Percentiles rank a stretch among this genome's conserved stretches.
phyloP scores from a whole-genome alignment of 2,797 vertebrate species.

The Netta rufina region DNA sequence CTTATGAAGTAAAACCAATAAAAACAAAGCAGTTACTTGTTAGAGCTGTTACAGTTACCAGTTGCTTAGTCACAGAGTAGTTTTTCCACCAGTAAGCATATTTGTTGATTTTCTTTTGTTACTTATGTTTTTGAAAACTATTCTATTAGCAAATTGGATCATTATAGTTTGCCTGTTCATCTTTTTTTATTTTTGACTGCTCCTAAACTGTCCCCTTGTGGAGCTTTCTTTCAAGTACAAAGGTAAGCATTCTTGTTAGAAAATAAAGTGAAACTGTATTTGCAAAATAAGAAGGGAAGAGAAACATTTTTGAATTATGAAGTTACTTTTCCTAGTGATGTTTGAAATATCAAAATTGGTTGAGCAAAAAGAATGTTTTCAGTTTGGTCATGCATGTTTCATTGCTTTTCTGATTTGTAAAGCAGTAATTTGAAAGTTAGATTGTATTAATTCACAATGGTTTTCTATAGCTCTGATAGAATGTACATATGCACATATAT shows the following conservation, averaged over 20 bases:
- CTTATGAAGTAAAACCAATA: not conserved
- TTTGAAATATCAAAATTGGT: not conserved
- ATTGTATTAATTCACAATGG: not conserved
- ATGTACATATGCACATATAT: not conserved
- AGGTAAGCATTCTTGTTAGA: constrained; percentile 1
- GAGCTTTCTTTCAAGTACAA: not conserved
- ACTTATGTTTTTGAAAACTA: not conserved
- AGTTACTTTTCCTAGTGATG: not conserved
- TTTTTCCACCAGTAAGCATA: not conserved
- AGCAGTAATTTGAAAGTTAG: not conserved
- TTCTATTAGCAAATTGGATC: not conserved
- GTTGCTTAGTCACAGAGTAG: not conserved
- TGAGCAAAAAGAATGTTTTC: not conserved
- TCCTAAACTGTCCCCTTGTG: not conserved
- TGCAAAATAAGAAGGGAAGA: not conserved
- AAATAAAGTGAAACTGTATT: not conserved
- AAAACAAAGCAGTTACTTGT: not conserved
- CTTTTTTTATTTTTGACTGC: constrained; percentile 15
- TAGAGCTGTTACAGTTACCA: not conserved
- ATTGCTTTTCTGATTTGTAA: not conserved
- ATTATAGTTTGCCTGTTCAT: not conserved
- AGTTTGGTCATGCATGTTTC: not conserved
- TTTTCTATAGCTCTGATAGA: not conserved
- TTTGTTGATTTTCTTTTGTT: not conserved
- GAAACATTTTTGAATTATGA: not conserved